These are phyloP conservation scores for Merops nubicus DNA, from an alignment of 2,113 vertebrate genomes.

Conservation along the genomic window DNA sequence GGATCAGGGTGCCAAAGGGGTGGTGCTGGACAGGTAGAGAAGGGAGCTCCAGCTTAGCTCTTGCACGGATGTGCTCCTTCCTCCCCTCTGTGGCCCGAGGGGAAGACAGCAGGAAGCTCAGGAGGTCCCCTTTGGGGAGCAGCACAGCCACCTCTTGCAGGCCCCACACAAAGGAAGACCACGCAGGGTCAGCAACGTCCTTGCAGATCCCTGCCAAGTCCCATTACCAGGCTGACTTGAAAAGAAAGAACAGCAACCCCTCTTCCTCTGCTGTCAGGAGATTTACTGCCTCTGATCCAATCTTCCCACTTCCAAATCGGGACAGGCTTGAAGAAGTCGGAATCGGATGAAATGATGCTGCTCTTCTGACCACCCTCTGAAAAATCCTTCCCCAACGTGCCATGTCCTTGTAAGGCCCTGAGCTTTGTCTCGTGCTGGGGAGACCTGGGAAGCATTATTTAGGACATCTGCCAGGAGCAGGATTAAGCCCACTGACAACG, in stretches of 20 bases:
- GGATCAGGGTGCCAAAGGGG: background rate
- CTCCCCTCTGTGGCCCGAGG: background rate
- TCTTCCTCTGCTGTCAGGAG: background rate
- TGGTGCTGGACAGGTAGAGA: background rate
- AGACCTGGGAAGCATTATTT: slow-evolving; percentile 10
- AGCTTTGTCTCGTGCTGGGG: background rate
- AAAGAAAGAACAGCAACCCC: slow-evolving; percentile 1
- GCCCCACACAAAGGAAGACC: background rate
- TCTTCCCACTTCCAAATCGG: slow-evolving; percentile 46
- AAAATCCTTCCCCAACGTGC: slow-evolving; percentile 41
- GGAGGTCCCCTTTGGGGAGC: background rate
- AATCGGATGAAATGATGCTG: slow-evolving; percentile 40
- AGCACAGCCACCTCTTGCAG: rapidly evolving
- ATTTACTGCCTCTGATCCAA: slow-evolving; percentile 32
- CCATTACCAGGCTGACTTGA: background rate
- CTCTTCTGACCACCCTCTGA: background rate
- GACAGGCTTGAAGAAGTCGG: slow-evolving; percentile 30
- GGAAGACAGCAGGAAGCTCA: background rate
- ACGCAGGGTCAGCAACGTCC: background rate
- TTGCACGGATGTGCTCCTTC: background rate
- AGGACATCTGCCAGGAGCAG: slow-evolving; percentile 48
- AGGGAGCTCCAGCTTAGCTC: background rate
- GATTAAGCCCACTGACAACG: slow-evolving; percentile 36
- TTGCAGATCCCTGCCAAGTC: background rate
- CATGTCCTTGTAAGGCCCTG: slow-evolving; percentile 68